Conservation (phyloP, 2,797 vertebrate genomes). For the Lacerta agilis region DNA sequence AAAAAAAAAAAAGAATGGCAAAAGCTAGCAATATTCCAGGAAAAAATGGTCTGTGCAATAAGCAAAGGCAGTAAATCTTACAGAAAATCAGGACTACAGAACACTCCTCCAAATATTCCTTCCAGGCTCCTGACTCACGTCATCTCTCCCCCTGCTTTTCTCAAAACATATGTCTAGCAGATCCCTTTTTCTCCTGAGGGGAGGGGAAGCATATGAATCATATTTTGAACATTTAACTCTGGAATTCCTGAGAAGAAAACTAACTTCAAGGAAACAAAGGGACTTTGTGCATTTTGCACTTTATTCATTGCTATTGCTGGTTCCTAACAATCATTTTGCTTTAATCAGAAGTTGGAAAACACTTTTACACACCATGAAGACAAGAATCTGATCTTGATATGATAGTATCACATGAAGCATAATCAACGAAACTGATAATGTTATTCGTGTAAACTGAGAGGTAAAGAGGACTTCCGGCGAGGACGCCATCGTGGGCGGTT, state of each 20-base stretch:
- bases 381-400: neutral
- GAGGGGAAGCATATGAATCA: slow-evolving; percentile 66
- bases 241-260: slow-evolving; percentile 76
- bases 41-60: slow-evolving; percentile 73
- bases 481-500: no score
- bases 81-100: slow-evolving; percentile 71
- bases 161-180: slow-evolving; percentile 79
- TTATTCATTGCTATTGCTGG: slow-evolving; percentile 1
- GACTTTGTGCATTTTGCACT: slow-evolving; percentile 39
- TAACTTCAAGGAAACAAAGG: slow-evolving; percentile 73
- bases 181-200: slow-evolving; percentile 61
- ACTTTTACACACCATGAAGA: neutral
- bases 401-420: neutral
- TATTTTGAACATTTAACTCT: slow-evolving; percentile 78
- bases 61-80: slow-evolving; percentile 80
- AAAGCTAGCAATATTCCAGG: slow-evolving; percentile 79
- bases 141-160: slow-evolving; percentile 67
- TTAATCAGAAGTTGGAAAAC: slow-evolving; percentile 62
- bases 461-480: no score
- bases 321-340: slow-evolving; percentile 61
- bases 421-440: neutral
- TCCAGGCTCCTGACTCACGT: slow-evolving; percentile 73
- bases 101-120: slow-evolving; percentile 70
- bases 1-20: slow-evolving; percentile 53
- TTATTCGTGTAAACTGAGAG: neutral